Conservation (phyloP, 2,888 invertebrate genomes). For the Athalia cordata region DNA sequence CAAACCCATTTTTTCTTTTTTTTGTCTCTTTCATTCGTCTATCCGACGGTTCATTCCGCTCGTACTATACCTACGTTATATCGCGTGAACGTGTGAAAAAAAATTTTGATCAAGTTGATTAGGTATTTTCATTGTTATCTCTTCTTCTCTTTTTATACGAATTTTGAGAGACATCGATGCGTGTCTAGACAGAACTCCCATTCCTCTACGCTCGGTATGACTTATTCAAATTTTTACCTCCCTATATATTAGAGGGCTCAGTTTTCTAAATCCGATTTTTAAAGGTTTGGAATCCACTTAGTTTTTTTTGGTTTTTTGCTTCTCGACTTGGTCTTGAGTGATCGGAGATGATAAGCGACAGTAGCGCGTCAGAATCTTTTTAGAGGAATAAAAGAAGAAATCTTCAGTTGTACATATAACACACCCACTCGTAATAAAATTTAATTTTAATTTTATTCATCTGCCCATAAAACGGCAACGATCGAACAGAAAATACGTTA, state of each 20-base stretch:
- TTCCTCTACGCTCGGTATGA: neutral
- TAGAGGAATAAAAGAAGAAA: too few relatives aligned
- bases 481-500: too few relatives aligned
- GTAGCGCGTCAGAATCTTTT: too few relatives aligned
- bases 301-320: too few relatives aligned
- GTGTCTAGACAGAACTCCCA: neutral
- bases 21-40: neutral
- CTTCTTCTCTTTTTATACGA: neutral
- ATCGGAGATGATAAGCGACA: too few relatives aligned
- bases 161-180: slow-evolving; percentile 28
- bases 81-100: slow-evolving; percentile 33
- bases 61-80: neutral
- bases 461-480: too few relatives aligned
- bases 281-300: too few relatives aligned
- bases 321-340: too few relatives aligned
- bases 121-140: neutral
- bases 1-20: neutral
- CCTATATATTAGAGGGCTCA: neutral
- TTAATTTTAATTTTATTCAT: too few relatives aligned
- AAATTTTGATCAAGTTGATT: slow-evolving; percentile 31
- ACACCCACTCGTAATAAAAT: too few relatives aligned
- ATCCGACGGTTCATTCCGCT: neutral
- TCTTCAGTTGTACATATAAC: too few relatives aligned
- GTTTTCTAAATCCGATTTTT: neutral
- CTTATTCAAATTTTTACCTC: neutral